Evolutionary conservation across 2,888 invertebrate genomes (phyloP), one percentile per base, ranked within the genome.

Genomic region (Limenitis arthemis): DNA sequence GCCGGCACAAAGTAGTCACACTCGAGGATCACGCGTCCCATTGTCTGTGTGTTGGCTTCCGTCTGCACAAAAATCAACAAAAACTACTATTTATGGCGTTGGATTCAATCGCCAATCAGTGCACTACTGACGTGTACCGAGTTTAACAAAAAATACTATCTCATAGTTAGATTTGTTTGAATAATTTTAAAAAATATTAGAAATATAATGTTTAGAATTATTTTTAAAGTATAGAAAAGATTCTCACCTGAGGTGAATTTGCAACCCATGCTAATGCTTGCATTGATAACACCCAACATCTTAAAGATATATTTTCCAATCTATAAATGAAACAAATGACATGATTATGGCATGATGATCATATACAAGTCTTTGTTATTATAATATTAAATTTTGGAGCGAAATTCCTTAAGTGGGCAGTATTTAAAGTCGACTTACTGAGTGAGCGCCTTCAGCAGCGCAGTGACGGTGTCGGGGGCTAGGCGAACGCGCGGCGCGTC

Each of bases 231-330:
- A 9, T 12, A 8, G 6, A 4, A 28, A 8, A 12, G n/a, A 8
- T 44, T 54, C 57, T 62, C 59, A 79, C 83, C 75, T 78, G 77
- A 1, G 84, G 82, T 46, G 83, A 64, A 52, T 92, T 93, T 47
- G 93, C 91, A 43, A 92, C 89, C 70, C 94, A 85, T 1, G 93
- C 93, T 44, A 94, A 76, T 9, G 91, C 90, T 69, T 94, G 93
- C 73, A 95, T 89, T 0, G 92, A 91, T 31, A 93, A 84, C 64
- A 93, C 93, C 94, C 94, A 94, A 55, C 93, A 92, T 53, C 93
- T 87, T n/a, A 86, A 66, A 8, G 84, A 76, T 52, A 86, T 72
- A 57, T 77, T 77, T 61, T 85, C 81, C 55, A 84, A 68, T 48
- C 85, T 85, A 73, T 12, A 48, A 38, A 53, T 28, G 8, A 33